phyloP scores from a whole-genome alignment of 2,113 vertebrate species.

The Benitochromis conjunctus region DNA sequence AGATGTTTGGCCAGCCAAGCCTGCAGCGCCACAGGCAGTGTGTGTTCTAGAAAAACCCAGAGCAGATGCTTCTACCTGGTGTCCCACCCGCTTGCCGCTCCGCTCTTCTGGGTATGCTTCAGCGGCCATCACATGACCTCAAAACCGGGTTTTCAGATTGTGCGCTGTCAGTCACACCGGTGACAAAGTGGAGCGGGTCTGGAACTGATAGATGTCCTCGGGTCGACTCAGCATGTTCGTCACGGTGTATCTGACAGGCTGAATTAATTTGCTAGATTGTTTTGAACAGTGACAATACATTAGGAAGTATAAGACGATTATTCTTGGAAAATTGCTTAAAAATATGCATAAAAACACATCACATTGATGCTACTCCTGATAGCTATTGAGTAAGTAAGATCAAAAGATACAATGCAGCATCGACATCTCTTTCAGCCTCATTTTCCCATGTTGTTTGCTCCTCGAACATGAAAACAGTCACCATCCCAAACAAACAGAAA shows the following conservation, averaged over 20 bases:
- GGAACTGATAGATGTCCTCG: background rate
- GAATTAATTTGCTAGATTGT: conserved; percentile 11
- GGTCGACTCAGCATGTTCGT: background rate
- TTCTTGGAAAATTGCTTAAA: background rate
- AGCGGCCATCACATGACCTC: conserved; percentile 62
- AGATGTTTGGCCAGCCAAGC: conserved; percentile 73
- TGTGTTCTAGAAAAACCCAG: conserved; percentile 70
- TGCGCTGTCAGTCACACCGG: conserved; percentile 45
- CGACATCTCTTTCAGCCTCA: background rate
- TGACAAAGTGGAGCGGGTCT: conserved; percentile 4
- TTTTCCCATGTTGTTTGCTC: conserved; percentile 10
- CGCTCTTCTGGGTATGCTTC: conserved; percentile 50
- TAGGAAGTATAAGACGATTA: background rate
- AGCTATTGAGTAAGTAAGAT: background rate
- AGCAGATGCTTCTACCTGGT: conserved; percentile 77
- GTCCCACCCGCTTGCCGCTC: conserved; percentile 60
- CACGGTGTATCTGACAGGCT: conserved; percentile 5
- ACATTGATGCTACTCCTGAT: background rate
- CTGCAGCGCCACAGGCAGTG: conserved; percentile 69
- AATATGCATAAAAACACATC: background rate
- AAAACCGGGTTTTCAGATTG: conserved; percentile 14
- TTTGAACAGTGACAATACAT: background rate
- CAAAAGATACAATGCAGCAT: conserved; percentile 18
- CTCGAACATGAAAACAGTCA: conserved; percentile 34
- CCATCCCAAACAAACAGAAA: background rate